Evolutionary conservation across 1,140 invertebrate species (phyloP), one percentile per base, ranked within the genome.

Genomic region (Coelopa frigida): DNA sequence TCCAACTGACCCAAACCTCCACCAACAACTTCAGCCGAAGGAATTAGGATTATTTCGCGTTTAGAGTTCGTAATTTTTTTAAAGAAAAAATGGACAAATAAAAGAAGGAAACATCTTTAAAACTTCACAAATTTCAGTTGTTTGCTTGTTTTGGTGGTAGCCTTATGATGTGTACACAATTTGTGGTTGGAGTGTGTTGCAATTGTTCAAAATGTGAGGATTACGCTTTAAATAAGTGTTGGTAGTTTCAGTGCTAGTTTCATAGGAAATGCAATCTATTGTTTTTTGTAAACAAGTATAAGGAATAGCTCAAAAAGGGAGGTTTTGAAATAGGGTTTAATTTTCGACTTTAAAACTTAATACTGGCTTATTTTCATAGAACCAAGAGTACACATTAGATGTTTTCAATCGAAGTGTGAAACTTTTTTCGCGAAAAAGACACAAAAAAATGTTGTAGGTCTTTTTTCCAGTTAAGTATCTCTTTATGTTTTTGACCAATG

Each of bases 1-100:
- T 92, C 32, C 90, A 95, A 68, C 73, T 91, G 7, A 85, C 87
- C 15, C 85, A 89, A 62, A 79, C 83, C 27, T 72, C 79, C 20
- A 77, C 81, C 48, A 82, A 83, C 57, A 73, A 75, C 41, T 84
- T 75, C 60, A 80, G 74, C 56, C 63, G 64, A 55, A 62, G 64
- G 53, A 68, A 68, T 48, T 68, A 68, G 48, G 53, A 44, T 54
- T 54, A 43, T n/a, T n/a, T n/a, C n/a, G n/a, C n/a, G 5, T 26
- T n/a, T 18, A 37, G 15, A 37, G 8, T 11, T n/a, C 7, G 15
- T 15, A n/a, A n/a, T n/a, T n/a, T n/a, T n/a, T n/a, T n/a, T 20
- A 35, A 35, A 18, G 20, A 35, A 35, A n/a, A n/a, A 35, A 5
- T 14, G 12, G 8, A 35, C 5, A 35, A 35, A 35, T 18, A 20